Base-by-base conservation (phyloP, 2,888 invertebrate genomes). In the Drosophila koepferae region DNA sequence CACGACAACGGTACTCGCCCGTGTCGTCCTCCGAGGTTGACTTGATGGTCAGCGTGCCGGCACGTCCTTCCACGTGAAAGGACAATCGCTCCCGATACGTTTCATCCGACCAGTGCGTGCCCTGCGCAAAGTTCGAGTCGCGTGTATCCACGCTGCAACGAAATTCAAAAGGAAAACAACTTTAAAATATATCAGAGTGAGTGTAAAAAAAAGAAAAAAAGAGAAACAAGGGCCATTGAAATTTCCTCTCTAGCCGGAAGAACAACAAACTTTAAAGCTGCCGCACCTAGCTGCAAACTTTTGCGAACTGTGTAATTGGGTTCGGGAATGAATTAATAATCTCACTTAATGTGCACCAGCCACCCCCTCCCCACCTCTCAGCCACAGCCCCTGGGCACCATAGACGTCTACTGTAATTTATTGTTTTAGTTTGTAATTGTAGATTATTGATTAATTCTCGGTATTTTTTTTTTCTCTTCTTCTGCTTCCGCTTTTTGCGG, bases 1-100 rank as follows among this genome's bases (percentile, higher is more conserved):
- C 97, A 70, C 98, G 94, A 93, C 98, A 98, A 73, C 97, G 95
- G 94, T 98, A 98, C 74, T 97, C 94, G 16, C 97, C 98, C 2
- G 96, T 96, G 91, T 98, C 98, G 48, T 94, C 94, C 73, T 96
- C 96, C 63, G 95, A 94, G 60, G 97, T 96, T 86, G 95, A 95
- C 92, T 96, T 96, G 69, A 97, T 94, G 81, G 95, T 95, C 78
- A 98, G 94, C 75, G 96, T 96, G 4, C 97, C 96, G 3, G 97
- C 96, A 38, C 94, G 95, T 43, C 96, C 96, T 51, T 95, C 94
- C 59, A 96, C 95, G 66, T 95, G 94, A 94, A 97, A 97, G 93
- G 95, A 96, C 34, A 97, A 96, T 41, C 97, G 94, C 61, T 95
- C 95, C 9, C 96, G 96, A 65, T 95, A 92, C 46, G 92, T 93